These are phyloP conservation scores for Agelas oroides DNA, from an alignment of 37 sponge, comb jelly and placozoan genomes.

Conservation along the genomic window DNA sequence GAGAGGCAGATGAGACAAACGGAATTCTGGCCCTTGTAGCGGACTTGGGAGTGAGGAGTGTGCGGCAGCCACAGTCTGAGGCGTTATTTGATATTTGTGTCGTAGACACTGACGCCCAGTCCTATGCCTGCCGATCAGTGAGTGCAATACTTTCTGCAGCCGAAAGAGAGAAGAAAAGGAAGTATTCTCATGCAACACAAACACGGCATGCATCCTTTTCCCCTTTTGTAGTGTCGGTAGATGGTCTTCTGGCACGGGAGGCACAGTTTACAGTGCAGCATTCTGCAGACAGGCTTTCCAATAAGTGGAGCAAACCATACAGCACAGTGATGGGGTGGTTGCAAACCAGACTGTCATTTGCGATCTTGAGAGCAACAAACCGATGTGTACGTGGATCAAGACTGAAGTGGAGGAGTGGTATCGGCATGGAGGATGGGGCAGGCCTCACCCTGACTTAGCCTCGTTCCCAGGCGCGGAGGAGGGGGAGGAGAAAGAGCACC, in stretches of 20 bases:
- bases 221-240: slow-evolving; percentile 46
- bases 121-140: slow-evolving; percentile 1
- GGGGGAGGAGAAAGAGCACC: no score
- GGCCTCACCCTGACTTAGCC: no score
- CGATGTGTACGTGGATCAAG: slow-evolving; percentile 23
- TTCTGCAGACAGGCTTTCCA: slow-evolving; percentile 10
- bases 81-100: slow-evolving; percentile 66
- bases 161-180: slow-evolving; percentile 46
- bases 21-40: slow-evolving; percentile 34
- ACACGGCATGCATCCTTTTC: slow-evolving; percentile 38
- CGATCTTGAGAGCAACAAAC: slow-evolving; percentile 28
- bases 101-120: slow-evolving; percentile 56
- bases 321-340: slow-evolving; percentile 7
- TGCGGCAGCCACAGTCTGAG: slow-evolving; percentile 51
- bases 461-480: no score
- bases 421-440: slow-evolving; percentile 18
- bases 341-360: slow-evolving; percentile 8
- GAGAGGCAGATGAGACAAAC: slow-evolving; percentile 15
- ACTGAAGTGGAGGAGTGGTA: background rate
- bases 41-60: slow-evolving; percentile 49
- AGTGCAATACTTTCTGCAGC: slow-evolving; percentile 12
- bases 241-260: slow-evolving; percentile 45
- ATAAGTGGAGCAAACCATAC: slow-evolving; percentile 43
- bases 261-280: background rate
- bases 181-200: slow-evolving; percentile 16